Conservation (phyloP, 2,113 vertebrate species). For the Oxyura jamaicensis region DNA sequence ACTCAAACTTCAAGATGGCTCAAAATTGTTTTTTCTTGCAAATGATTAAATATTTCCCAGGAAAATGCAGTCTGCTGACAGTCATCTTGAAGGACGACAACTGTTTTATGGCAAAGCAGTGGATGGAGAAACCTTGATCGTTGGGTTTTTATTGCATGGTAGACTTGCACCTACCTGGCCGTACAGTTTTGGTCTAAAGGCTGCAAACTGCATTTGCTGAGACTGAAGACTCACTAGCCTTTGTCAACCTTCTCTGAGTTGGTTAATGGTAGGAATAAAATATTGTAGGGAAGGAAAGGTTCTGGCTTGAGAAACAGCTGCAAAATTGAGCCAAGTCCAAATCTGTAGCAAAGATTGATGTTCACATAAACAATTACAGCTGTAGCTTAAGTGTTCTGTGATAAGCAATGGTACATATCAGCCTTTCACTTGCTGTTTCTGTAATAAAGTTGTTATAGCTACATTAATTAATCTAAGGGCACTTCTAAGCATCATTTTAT, state of each 20-base stretch:
- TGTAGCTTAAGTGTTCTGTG: conserved; percentile 32
- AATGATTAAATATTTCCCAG: neutral
- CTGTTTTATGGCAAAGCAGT: rapidly evolving
- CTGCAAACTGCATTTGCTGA: neutral
- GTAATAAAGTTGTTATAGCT: conserved; percentile 21
- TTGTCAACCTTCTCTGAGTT: neutral
- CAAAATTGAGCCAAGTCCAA: conserved; percentile 10
- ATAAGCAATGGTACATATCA: conserved; percentile 20
- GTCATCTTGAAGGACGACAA: neutral
- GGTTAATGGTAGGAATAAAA: neutral
- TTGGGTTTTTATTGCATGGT: rapidly evolving
- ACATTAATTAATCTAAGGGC: conserved; percentile 30
- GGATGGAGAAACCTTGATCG: rapidly evolving
- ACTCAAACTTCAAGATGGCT: neutral
- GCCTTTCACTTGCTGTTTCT: neutral
- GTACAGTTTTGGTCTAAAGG: rapidly evolving
- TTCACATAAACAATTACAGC: conserved; percentile 14
- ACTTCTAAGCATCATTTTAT: neutral
- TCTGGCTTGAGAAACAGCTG: neutral
- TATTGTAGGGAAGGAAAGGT: neutral
- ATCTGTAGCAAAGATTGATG: neutral
- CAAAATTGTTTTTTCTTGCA: neutral
- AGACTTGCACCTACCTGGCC: neutral
- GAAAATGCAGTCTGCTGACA: neutral
- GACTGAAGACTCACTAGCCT: neutral